Evolutionary conservation across 37 sponge, comb jelly and placozoan genomes (phyloP), one percentile per base, ranked within the genome.

Genomic region (Crambe crambe): DNA sequence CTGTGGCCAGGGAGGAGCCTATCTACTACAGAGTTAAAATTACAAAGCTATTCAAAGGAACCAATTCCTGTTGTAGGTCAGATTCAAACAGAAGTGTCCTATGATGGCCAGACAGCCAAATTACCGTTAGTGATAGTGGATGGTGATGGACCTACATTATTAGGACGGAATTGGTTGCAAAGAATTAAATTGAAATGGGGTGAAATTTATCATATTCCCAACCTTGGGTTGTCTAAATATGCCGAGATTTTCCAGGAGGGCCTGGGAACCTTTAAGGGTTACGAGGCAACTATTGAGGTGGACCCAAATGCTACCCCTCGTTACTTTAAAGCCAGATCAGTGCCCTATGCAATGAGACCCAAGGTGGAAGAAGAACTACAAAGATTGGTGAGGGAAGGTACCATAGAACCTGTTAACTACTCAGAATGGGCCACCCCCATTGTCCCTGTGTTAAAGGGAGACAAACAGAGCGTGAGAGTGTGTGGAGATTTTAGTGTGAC

Each of bases 401-500:
- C 25, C 25, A 4, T 58, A n/a, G 3, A 58, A 23, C 59, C 59
- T 4, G 59, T 58, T 23, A 23, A 58, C 26, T 58, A 26, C 59
- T 58, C 59, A 18, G 59, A 58, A 12, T 58, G 59, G 59, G 21
- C 59, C 20, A 12, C 59, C 59, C 59, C 59, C 21, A 58, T 58
- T 58, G 59, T 58, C 3, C 59, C 59, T 3, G 59, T 58, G 59
- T 23, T 58, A 26, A 58, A 58, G 21, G 2, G 21, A 12, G 59
- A 58, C 25, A 58, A 58, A 12, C n/a, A n/a, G n/a, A 26, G 26
- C 8, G 3, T 58, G 26, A 58, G 59, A 26, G 20, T 58, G 3
- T 58, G 59, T 58, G 59, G 59, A 26, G 59, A 58, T 58, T 58
- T 58, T 12, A 58, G 25, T 23, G 21, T 58, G 59, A 58, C 59